Conservation (phyloP, 2,797 vertebrate species). For the Danio jaintianensis region DNA sequence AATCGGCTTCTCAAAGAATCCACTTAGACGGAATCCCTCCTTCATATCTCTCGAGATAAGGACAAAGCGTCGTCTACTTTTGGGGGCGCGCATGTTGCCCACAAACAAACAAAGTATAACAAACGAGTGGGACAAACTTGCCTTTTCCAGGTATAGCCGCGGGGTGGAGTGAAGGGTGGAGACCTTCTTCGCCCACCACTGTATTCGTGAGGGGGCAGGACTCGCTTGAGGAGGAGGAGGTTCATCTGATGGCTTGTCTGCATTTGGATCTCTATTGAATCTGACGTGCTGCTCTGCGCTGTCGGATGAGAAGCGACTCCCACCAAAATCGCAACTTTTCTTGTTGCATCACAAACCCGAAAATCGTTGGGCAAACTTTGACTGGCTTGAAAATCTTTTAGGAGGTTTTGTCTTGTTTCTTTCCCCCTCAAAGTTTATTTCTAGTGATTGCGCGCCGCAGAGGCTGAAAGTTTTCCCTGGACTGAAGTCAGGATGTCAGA, state of each 20-base stretch:
- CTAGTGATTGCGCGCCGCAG: constrained; percentile 34
- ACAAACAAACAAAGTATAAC: neutral
- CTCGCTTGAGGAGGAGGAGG: constrained; percentile 56
- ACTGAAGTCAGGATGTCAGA: constrained; percentile 80
- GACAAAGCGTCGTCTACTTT: neutral
- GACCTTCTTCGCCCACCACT: constrained; percentile 21
- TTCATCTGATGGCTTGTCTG: constrained; percentile 37
- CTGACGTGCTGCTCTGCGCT: constrained; percentile 36
- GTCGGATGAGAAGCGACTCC: constrained; percentile 51
- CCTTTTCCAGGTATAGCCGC: constrained; percentile 47
- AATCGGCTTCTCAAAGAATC: constrained; percentile 28
- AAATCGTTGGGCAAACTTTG: constrained; percentile 17
- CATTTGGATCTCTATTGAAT: constrained; percentile 2
- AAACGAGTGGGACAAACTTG: constrained; percentile 3
- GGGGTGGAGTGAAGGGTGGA: constrained; percentile 52
- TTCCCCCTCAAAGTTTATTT: neutral
- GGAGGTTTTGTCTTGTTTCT: constrained; percentile 16
- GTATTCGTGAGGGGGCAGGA: constrained; percentile 52
- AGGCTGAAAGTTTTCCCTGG: constrained; percentile 50
- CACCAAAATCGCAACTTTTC: constrained; percentile 51
- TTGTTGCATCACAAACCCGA: constrained; percentile 27
- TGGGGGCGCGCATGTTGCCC: neutral
- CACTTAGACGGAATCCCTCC: constrained; percentile 16
- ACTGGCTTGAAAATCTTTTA: neutral
- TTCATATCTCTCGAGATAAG: constrained; percentile 9